These are phyloP conservation scores for Magallana ariakensis DNA, from an alignment of 1,140 invertebrate genomes.

Conservation along the genomic window DNA sequence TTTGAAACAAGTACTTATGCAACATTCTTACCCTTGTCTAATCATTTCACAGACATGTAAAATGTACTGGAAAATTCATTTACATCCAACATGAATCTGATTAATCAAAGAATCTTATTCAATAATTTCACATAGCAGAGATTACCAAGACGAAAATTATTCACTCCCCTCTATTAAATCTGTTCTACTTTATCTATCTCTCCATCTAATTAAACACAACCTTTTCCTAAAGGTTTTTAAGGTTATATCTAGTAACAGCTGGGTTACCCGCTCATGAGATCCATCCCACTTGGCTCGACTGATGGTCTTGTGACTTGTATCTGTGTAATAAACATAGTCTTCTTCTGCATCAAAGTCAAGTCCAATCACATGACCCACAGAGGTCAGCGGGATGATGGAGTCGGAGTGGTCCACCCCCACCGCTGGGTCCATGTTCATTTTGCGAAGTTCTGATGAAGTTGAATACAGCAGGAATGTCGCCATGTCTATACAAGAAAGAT, in stretches of 20 bases:
- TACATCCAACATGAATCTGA: too few species aligned
- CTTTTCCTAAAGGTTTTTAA: too few species aligned
- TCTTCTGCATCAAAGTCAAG: conserved; percentile 92
- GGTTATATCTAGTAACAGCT: not conserved
- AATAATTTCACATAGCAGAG: too few species aligned
- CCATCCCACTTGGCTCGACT: conserved; percentile 89
- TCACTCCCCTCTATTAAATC: too few species aligned
- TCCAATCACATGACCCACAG: conserved; percentile 84
- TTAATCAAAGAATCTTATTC: too few species aligned
- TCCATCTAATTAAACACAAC: too few species aligned
- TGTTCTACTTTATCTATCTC: too few species aligned
- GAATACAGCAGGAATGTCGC: conserved; percentile 90
- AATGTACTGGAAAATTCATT: too few species aligned
- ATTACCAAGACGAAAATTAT: too few species aligned
- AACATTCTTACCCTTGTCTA: too few species aligned
- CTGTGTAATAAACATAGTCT: conserved; percentile 93
- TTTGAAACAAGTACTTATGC: too few species aligned
- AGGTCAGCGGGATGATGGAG: conserved; percentile 77
- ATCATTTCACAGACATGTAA: too few species aligned
- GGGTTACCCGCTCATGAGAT: conserved; percentile 81
- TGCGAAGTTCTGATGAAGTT: conserved; percentile 88
- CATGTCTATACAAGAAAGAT: conserved; percentile 79
- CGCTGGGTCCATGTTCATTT: conserved; percentile 82
- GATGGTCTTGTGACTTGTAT: conserved; percentile 89
- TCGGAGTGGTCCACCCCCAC: conserved; percentile 84